A percentile compares a stretch with the other conserved stretches of the same genome.
These are phyloP conservation scores for Drosophila sp. DNA, from an alignment of 1,140 invertebrate species.

Conservation along the genomic window DNA sequence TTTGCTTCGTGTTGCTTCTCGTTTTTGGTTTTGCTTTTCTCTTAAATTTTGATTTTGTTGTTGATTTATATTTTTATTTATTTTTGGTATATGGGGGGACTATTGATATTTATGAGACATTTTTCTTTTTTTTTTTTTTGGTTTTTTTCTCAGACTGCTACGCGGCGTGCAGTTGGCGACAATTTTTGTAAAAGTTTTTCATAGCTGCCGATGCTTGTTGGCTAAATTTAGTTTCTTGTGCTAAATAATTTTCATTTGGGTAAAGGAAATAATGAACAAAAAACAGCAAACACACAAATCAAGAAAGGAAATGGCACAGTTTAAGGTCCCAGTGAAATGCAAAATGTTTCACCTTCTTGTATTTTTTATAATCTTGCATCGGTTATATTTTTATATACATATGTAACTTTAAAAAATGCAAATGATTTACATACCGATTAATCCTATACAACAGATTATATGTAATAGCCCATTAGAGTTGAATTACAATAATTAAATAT, in stretches of 20 bases:
- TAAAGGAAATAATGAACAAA: slow-evolving; percentile 25
- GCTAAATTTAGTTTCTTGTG: slow-evolving; percentile 70
- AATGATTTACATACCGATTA: too few species aligned
- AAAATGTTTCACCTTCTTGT: neutral
- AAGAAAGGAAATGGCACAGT: slow-evolving; percentile 28
- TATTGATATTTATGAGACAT: slow-evolving; percentile 48
- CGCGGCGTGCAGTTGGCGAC: slow-evolving; percentile 71
- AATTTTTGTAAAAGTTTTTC: slow-evolving; percentile 69
- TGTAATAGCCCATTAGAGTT: too few species aligned
- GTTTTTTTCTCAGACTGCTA: slow-evolving; percentile 33
- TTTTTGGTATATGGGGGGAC: slow-evolving; percentile 19
- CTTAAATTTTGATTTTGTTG: slow-evolving; percentile 25
- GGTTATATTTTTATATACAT: too few species aligned
- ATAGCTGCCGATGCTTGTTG: slow-evolving; percentile 36
- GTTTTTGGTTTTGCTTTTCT: slow-evolving; percentile 20
- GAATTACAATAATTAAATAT: too few species aligned
- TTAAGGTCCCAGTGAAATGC: neutral
- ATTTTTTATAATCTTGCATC: neutral
- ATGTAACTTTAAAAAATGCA: too few species aligned
- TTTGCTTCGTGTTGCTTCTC: slow-evolving; percentile 29
- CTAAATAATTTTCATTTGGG: slow-evolving; percentile 41
- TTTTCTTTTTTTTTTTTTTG: slow-evolving; percentile 13
- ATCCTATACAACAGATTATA: too few species aligned
- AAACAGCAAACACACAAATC: neutral
- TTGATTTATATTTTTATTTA: slow-evolving; percentile 19